These are phyloP conservation scores for Camponotus vicinus DNA, from an alignment of 1,140 invertebrate species.

Conservation along the genomic window DNA sequence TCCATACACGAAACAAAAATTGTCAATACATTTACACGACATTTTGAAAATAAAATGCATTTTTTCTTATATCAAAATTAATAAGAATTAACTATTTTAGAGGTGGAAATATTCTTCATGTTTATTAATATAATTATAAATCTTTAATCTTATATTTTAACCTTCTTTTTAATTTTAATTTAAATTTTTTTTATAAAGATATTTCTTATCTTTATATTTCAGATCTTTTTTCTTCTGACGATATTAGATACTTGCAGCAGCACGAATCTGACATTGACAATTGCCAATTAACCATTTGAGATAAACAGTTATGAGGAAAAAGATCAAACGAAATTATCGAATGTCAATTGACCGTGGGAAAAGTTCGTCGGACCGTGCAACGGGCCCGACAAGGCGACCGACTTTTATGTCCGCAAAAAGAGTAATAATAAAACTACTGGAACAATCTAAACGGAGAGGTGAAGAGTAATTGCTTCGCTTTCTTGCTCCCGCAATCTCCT, in stretches of 20 bases:
- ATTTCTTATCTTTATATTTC: too few relatives aligned
- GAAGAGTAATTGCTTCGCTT: conserved; percentile 18
- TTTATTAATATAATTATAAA: not conserved
- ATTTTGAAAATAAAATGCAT: too few relatives aligned
- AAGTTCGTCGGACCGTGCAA: conserved; percentile 23
- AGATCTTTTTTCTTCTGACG: too few relatives aligned
- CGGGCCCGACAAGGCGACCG: conserved; percentile 13
- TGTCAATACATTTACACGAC: too few relatives aligned
- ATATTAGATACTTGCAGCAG: too few relatives aligned
- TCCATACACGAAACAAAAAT: too few relatives aligned
- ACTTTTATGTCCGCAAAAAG: conserved; percentile 45
- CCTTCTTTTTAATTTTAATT: too few relatives aligned
- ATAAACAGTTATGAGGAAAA: conserved; percentile 14
- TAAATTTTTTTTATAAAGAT: too few relatives aligned
- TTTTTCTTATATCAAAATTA: too few relatives aligned
- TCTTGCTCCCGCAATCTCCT: conserved; percentile 38
- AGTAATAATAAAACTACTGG: conserved; percentile 61
- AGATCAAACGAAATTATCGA: conserved; percentile 44
- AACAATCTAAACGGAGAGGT: conserved; percentile 62
- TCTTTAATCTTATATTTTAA: too few relatives aligned
- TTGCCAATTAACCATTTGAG: not conserved
- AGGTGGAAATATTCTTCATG: too few relatives aligned
- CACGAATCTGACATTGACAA: not conserved
- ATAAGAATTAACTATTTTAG: too few relatives aligned
- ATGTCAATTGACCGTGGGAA: conserved; percentile 59